Evolutionary conservation across 2,113 vertebrate genomes (phyloP).

Genomic region (Pelobates fuscus): DNA sequence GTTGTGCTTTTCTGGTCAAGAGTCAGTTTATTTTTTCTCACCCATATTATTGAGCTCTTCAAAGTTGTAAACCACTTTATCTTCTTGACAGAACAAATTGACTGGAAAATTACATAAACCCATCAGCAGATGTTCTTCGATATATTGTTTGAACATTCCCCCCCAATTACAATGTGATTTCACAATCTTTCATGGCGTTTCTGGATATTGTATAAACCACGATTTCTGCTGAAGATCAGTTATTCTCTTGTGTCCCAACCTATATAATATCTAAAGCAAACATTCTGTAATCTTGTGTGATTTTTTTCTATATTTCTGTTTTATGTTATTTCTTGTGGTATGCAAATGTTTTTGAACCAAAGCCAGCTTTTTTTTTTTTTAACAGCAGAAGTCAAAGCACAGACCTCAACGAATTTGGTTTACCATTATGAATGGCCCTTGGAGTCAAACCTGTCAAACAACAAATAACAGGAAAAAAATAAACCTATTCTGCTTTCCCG

Average conservation of each 20-base stretch:
- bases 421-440: conserved; percentile 62
- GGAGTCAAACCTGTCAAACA: conserved; percentile 64
- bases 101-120: conserved; percentile 80
- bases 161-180: conserved; percentile 61
- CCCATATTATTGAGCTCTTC: conserved; percentile 66
- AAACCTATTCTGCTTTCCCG: conserved; percentile 59
- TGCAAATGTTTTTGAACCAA: conserved; percentile 57
- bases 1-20: conserved; percentile 36
- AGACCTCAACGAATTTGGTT: conserved; percentile 61
- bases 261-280: conserved; percentile 42
- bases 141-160: conserved; percentile 73
- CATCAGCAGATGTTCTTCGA: conserved; percentile 77
- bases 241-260: conserved; percentile 47
- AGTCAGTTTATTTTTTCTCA: conserved; percentile 48
- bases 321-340: conserved; percentile 57
- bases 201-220: conserved; percentile 54
- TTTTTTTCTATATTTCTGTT: conserved; percentile 51
- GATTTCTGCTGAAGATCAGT: conserved; percentile 54
- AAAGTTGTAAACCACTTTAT: conserved; percentile 76
- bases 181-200: conserved; percentile 60
- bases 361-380: conserved; percentile 21
- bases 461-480: conserved; percentile 64
- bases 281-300: conserved; percentile 13
- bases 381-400: conserved; percentile 57
- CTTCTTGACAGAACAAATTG: conserved; percentile 82